Evolutionary conservation across 1,140 invertebrate species (phyloP).

Genomic region (Platorchestia sp.): DNA sequence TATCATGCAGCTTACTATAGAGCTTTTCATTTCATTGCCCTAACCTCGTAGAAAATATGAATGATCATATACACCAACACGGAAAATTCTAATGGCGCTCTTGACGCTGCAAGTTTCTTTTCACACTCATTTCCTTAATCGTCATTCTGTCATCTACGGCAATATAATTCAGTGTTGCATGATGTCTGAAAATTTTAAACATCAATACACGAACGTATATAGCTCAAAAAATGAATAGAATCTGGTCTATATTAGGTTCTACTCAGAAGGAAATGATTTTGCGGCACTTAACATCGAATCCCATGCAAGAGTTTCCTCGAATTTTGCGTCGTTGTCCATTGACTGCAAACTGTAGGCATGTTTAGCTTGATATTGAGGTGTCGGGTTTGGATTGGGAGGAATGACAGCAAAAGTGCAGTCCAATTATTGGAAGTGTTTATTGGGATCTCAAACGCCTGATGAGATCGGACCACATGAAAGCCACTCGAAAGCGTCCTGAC

Average conservation of each 20-base stretch:
- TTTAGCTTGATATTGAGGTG: background rate
- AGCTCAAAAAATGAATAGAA: background rate
- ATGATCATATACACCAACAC: background rate
- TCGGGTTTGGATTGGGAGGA: background rate
- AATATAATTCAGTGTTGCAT: background rate
- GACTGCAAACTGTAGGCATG: background rate
- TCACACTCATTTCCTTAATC: background rate
- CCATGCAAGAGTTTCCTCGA: background rate
- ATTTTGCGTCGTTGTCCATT: background rate
- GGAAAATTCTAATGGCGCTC: too few relatives aligned
- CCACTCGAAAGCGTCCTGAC: background rate
- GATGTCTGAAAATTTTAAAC: background rate
- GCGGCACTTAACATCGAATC: background rate
- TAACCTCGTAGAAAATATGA: background rate
- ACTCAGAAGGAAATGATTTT: background rate
- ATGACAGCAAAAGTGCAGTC: background rate
- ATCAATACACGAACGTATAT: background rate
- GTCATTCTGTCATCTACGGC: background rate
- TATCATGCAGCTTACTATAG: background rate
- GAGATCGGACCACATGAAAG: background rate
- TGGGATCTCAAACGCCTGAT: background rate
- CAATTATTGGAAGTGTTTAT: constrained; percentile 10
- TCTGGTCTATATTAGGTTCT: background rate
- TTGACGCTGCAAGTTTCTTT: too few relatives aligned
- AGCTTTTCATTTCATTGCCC: background rate